These are phyloP conservation scores for Bostrychus sinensis DNA, from an alignment of 2,113 vertebrate species.

Conservation along the genomic window DNA sequence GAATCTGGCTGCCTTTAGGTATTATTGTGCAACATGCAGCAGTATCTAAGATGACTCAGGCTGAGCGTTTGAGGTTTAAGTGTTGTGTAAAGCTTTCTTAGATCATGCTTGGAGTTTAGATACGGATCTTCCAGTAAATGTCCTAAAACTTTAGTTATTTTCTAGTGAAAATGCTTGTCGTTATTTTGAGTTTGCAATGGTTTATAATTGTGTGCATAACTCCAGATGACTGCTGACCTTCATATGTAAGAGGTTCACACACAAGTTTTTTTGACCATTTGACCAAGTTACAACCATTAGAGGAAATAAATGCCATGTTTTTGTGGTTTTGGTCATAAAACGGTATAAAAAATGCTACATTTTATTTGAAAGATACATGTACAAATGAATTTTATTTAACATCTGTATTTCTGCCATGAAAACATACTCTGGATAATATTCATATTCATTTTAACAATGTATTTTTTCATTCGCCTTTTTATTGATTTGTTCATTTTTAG, in stretches of 20 bases:
- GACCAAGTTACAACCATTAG: slow-evolving; percentile 4
- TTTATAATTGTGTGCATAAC: slow-evolving; percentile 29
- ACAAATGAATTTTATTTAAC: slow-evolving; percentile 11
- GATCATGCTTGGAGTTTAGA: slow-evolving; percentile 34
- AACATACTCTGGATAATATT: not conserved
- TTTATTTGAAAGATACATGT: slow-evolving; percentile 22
- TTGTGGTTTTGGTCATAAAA: slow-evolving; percentile 16
- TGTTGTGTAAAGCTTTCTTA: slow-evolving; percentile 46
- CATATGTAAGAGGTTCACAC: slow-evolving; percentile 30
- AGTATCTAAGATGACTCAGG: slow-evolving; percentile 30
- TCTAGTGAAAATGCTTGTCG: slow-evolving; percentile 17
- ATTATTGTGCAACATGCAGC: slow-evolving; percentile 39
- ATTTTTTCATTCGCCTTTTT: slow-evolving; percentile 1
- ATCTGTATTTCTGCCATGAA: slow-evolving; percentile 2
- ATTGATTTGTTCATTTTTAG: not conserved
- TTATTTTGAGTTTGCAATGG: slow-evolving; percentile 20
- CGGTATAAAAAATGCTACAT: slow-evolving; percentile 17
- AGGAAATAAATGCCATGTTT: slow-evolving; percentile 28
- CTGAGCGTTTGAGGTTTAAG: slow-evolving; percentile 34
- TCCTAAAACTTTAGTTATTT: slow-evolving; percentile 23
- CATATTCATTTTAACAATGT: not conserved
- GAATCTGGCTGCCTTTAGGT: slow-evolving; percentile 40
- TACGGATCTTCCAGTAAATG: slow-evolving; percentile 13
- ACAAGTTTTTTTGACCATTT: slow-evolving; percentile 9
- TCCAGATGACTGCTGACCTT: slow-evolving; percentile 47